phyloP scores from a whole-genome alignment of 35 echinoderm and acorn worm genomes.

The Anneissia japonica region DNA sequence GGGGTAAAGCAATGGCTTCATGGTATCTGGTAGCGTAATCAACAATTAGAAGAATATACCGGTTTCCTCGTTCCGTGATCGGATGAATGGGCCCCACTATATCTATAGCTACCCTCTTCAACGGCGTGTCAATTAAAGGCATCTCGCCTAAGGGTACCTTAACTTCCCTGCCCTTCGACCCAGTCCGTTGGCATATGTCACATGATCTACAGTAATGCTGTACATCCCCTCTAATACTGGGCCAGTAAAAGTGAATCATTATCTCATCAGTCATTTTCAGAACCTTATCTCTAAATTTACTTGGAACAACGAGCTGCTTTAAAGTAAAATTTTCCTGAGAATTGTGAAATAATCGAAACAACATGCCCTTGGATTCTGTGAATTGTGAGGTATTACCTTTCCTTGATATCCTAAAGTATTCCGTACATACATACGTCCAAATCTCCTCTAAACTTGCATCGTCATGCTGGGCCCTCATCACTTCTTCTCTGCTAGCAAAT shows the following conservation, averaged over 20 bases:
- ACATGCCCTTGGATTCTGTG: conserved; percentile 20
- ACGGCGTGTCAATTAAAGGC: conserved; percentile 46
- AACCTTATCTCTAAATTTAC: conserved; percentile 13
- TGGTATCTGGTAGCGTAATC: conserved; percentile 57
- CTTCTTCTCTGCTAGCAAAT: conserved; percentile 11
- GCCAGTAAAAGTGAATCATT: conserved; percentile 40
- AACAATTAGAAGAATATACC: conserved; percentile 51
- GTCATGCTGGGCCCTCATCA: too few species aligned
- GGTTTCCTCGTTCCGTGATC: conserved; percentile 28
- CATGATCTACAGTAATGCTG: conserved; percentile 41
- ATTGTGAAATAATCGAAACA: conserved; percentile 18
- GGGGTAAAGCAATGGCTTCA: conserved; percentile 30
- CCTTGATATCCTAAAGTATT: too few species aligned
- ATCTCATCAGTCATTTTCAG: conserved; percentile 36
- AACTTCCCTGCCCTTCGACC: neutral
- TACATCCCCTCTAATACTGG: conserved; percentile 48
- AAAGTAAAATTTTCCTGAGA: neutral
- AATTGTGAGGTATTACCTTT: too few species aligned
- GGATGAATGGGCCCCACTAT: conserved; percentile 58
- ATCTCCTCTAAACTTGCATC: too few species aligned
- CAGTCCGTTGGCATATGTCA: conserved; percentile 49
- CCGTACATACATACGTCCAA: too few species aligned
- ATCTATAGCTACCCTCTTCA: conserved; percentile 51
- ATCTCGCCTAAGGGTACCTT: conserved; percentile 44
- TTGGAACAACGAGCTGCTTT: conserved; percentile 13